phyloP scores from a whole-genome alignment of 2,113 vertebrate species.

The Sitta europaea region DNA sequence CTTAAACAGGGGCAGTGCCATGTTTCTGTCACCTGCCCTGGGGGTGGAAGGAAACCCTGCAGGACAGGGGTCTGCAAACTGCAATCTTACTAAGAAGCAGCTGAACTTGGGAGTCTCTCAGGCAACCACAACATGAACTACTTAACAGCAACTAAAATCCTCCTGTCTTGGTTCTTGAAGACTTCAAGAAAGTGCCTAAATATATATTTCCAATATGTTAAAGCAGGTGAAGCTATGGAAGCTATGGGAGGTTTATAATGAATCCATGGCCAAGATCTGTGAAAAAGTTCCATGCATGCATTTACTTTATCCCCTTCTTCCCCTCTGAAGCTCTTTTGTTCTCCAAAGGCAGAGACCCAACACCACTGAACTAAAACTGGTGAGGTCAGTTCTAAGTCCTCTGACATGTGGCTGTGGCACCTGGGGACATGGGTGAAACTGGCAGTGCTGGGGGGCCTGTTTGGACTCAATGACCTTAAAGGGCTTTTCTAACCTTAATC shows the following conservation, averaged over 20 bases:
- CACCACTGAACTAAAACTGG: not conserved
- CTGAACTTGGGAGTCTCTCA: not conserved
- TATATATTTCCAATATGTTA: not conserved
- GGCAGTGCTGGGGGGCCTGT: not conserved
- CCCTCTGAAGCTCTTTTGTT: not conserved
- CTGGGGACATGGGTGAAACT: not conserved
- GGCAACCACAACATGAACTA: not conserved
- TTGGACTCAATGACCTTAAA: not conserved
- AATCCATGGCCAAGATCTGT: not conserved
- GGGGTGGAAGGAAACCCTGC: not conserved
- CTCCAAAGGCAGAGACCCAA: not conserved
- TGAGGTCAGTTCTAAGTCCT: not conserved
- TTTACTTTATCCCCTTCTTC: not conserved
- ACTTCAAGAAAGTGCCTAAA: not conserved
- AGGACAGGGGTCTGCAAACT: not conserved
- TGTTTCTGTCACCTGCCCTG: not conserved
- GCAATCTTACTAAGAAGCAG: not conserved
- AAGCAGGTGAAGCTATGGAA: not conserved
- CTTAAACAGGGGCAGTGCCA: not conserved
- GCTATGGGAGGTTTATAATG: not conserved
- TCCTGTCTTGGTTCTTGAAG: not conserved
- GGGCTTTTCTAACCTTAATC: not conserved
- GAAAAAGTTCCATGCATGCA: not conserved
- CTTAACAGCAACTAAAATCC: not conserved
- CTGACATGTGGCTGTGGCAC: not conserved